These are phyloP conservation scores for Lasioglossum baleicum DNA, from an alignment of 1,140 invertebrate species.

Conservation along the genomic window DNA sequence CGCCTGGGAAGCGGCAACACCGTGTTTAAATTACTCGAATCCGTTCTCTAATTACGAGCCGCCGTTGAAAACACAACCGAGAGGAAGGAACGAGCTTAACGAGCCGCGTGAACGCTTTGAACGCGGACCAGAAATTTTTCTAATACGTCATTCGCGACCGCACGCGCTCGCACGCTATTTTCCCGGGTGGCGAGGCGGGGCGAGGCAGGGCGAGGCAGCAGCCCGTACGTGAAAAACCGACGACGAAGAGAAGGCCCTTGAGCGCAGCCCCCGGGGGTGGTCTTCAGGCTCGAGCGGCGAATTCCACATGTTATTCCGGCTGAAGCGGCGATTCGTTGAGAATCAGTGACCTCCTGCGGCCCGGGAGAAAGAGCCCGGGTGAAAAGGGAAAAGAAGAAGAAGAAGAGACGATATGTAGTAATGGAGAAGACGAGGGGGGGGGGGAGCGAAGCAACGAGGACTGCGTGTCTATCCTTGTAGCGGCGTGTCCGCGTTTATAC, in stretches of 20 bases:
- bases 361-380: background rate
- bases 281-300: too few species aligned
- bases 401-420: too few species aligned
- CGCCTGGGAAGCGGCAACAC: background rate
- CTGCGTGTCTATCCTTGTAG: too few species aligned
- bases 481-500: too few species aligned
- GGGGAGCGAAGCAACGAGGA: too few species aligned
- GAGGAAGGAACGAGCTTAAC: background rate
- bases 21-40: slow-evolving; percentile 14
- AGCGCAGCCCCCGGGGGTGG: too few species aligned
- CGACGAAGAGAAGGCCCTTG: background rate
- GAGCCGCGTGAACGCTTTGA: slow-evolving; percentile 2
- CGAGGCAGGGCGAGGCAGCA: too few species aligned
- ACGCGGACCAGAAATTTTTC: background rate
- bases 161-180: background rate
- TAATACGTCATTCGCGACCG: slow-evolving; percentile 3
- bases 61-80: background rate
- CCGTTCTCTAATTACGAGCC: slow-evolving; percentile 14
- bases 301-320: slow-evolving; percentile 1
- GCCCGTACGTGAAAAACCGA: background rate
- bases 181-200: background rate
- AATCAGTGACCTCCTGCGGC: slow-evolving; percentile 16
- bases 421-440: too few species aligned
- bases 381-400: background rate
- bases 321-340: slow-evolving; percentile 17